phyloP scores from a whole-genome alignment of 2,888 invertebrate species.

The Drosophila melanosoma region DNA sequence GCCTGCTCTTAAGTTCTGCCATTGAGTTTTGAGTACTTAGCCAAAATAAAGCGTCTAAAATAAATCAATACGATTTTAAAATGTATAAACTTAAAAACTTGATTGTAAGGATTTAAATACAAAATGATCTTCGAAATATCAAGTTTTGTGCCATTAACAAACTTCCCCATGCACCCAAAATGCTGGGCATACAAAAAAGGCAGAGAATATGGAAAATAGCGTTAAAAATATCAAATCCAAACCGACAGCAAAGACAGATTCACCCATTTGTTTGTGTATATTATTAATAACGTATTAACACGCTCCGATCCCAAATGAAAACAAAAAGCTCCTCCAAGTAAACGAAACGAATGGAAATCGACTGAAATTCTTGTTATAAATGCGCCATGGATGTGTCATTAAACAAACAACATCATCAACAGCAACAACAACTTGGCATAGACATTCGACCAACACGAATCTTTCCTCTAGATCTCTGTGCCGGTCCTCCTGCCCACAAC shows the following conservation, averaged over 20 bases:
- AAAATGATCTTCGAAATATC: neutral
- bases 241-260: slow-evolving; percentile 47
- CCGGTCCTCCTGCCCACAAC: neutral
- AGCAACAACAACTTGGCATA: slow-evolving; percentile 46
- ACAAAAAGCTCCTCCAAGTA: slow-evolving; percentile 28
- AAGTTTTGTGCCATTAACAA: neutral
- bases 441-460: slow-evolving; percentile 65
- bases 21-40: neutral
- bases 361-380: slow-evolving; percentile 60
- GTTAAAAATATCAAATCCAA: slow-evolving; percentile 37
- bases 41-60: neutral
- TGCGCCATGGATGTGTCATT: slow-evolving; percentile 73
- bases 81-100: neutral
- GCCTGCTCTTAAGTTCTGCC: neutral
- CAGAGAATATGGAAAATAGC: slow-evolving; percentile 38
- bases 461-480: slow-evolving; percentile 31
- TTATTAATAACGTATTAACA: slow-evolving; percentile 78
- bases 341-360: slow-evolving; percentile 34
- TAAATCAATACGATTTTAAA: neutral
- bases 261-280: slow-evolving; percentile 51
- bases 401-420: slow-evolving; percentile 37
- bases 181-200: slow-evolving; percentile 36
- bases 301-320: slow-evolving; percentile 46
- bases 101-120: neutral
- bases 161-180: neutral